Evolutionary conservation across 2,797 vertebrate genomes (phyloP), one percentile per base, ranked within the genome.

Genomic region (Phataginus tricuspis): DNA sequence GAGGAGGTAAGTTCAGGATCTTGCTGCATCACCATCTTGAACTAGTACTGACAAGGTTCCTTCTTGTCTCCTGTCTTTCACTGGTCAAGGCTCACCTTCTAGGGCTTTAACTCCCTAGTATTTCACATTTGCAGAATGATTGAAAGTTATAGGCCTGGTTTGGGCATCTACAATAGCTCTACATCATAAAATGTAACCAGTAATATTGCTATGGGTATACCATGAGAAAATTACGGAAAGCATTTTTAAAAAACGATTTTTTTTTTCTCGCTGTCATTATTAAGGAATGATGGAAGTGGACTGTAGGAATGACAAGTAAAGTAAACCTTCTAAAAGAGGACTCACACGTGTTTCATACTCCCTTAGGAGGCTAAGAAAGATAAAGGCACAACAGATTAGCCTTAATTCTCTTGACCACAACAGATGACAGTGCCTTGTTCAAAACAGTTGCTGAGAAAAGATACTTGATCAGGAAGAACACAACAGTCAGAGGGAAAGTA

Each of bases 391-490:
- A 5, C 0, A 12, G 71, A 78, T 61, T 80, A 63, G 49, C 27
- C 45, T 86, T 80, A 51, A 94, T 79, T 88, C 84, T 75, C 55
- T 93, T 94, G 45, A 12, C 23, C 25, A 31, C 29, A 61, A 29
- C 74, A 91, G 78, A 71, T 61, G 79, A 92, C 19, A 66, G 13
- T 16, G 49, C 53, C 90, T 79, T 85, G 45, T 72, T 95, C 34
- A 78, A 89, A 91, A 69, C 75, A 96, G 64, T 88, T 86, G 90
- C 53, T 53, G 42, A 95, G 82, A 61, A 87, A 53, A 39, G 13
- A 21, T 34, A 74, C 27, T 78, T 27, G 27, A 31, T 29, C 71
- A 92, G 57, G 39, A 95, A 86, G 39, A 74, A 42, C 37, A 79
- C 49, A 86, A 45, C 2, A 19, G 57, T 66, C 27, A 82, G 34